Evolutionary conservation across 2,888 invertebrate genomes (phyloP).

Genomic region (Lapara coniferarum): DNA sequence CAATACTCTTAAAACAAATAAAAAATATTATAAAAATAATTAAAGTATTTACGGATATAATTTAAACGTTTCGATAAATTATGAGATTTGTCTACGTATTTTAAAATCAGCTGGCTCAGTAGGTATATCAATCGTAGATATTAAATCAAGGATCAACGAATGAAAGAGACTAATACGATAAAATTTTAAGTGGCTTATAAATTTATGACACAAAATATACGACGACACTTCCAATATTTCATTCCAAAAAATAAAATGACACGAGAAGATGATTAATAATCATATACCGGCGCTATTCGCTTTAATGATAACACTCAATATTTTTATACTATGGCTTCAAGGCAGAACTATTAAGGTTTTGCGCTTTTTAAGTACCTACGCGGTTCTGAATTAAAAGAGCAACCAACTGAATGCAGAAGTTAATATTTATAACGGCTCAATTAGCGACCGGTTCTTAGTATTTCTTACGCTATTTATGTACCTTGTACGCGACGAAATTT

Average conservation of each 20-base stretch:
- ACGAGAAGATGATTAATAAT: slow-evolving; percentile 8
- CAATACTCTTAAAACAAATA: too few species aligned
- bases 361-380: slow-evolving; percentile 21
- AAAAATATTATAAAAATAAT: too few species aligned
- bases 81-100: too few species aligned
- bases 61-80: too few species aligned
- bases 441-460: slow-evolving; percentile 55
- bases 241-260: slow-evolving; percentile 18
- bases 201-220: slow-evolving; percentile 10
- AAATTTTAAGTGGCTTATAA: slow-evolving; percentile 2
- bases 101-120: too few species aligned
- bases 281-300: slow-evolving; percentile 19
- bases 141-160: background rate
- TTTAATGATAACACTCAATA: slow-evolving; percentile 23
- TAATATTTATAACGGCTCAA: slow-evolving; percentile 60
- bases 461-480: slow-evolving; percentile 49
- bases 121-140: background rate
- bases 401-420: slow-evolving; percentile 49
- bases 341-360: slow-evolving; percentile 23
- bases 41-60: too few species aligned
- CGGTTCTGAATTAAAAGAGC: slow-evolving; percentile 38
- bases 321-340: slow-evolving; percentile 15
- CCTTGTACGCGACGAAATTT: slow-evolving; percentile 47
- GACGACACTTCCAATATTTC: background rate
- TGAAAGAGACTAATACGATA: background rate